These are phyloP conservation scores for Aplidium turbinatum DNA, from an alignment of 23 tunicate species.

Conservation along the genomic window DNA sequence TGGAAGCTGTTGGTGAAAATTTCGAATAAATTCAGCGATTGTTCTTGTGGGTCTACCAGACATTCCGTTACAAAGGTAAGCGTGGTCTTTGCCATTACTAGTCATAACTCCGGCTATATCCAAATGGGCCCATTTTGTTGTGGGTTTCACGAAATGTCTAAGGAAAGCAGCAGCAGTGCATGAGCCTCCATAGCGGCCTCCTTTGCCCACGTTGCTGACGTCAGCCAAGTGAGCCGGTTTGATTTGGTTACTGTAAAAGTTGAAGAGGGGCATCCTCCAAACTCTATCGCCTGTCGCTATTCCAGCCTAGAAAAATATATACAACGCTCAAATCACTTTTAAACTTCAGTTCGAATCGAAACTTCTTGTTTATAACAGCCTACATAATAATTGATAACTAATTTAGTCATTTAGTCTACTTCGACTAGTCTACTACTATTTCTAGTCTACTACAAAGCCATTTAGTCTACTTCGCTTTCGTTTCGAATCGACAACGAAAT, in stretches of 20 bases:
- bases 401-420: no score
- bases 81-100: conserved; percentile 45
- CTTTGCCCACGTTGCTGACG: conserved; percentile 87
- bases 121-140: conserved; percentile 70
- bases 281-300: conserved; percentile 70
- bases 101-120: conserved; percentile 96
- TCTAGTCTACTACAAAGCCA: no score
- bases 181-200: conserved; percentile 71
- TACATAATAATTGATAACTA: no score
- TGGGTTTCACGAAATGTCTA: conserved; percentile 56
- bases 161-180: conserved; percentile 94
- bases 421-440: no score
- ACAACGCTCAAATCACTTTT: neutral
- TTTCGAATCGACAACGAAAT: no score
- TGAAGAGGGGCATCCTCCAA: conserved; percentile 92
- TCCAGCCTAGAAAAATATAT: conserved; percentile 55
- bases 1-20: no score
- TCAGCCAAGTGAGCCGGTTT: conserved; percentile 84
- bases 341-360: neutral
- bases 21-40: conserved; percentile 48
- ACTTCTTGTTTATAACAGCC: no score
- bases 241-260: conserved; percentile 65
- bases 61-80: conserved; percentile 83
- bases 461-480: no score
- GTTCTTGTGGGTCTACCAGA: conserved; percentile 90